Evolutionary conservation across 2,888 invertebrate genomes (phyloP).

Genomic region (Automeris io): DNA sequence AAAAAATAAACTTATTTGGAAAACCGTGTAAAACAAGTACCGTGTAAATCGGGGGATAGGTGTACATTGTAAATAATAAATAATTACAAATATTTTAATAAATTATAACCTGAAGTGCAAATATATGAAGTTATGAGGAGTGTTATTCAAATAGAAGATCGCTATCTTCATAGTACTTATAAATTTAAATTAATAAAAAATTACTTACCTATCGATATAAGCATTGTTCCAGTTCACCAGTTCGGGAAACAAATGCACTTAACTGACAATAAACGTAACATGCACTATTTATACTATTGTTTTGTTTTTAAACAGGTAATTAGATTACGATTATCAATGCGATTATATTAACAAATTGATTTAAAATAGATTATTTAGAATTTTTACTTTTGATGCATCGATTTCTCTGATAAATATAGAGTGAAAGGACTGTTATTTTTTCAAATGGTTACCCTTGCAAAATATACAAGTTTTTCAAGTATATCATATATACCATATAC

Average conservation of each 20-base stretch:
- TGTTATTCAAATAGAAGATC: too few relatives aligned
- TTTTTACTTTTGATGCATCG: constrained; percentile 4
- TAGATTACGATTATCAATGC: constrained; percentile 11
- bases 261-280: constrained; percentile 2
- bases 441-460: not conserved
- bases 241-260: not conserved
- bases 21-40: too few relatives aligned
- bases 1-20: too few relatives aligned
- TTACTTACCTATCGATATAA: not conserved
- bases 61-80: too few relatives aligned
- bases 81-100: too few relatives aligned
- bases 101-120: too few relatives aligned
- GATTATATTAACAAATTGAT: constrained; percentile 12
- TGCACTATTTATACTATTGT: constrained; percentile 16
- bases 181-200: too few relatives aligned
- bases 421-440: not conserved
- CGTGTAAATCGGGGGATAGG: too few relatives aligned
- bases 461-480: not conserved
- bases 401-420: constrained; percentile 1
- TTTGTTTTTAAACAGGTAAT: constrained; percentile 9
- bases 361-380: constrained; percentile 13
- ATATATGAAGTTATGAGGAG: too few relatives aligned
- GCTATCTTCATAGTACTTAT: too few relatives aligned
- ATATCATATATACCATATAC: not conserved
- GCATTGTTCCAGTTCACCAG: not conserved